phyloP scores from a whole-genome alignment of 2,888 invertebrate species.

The Furcula furcula region DNA sequence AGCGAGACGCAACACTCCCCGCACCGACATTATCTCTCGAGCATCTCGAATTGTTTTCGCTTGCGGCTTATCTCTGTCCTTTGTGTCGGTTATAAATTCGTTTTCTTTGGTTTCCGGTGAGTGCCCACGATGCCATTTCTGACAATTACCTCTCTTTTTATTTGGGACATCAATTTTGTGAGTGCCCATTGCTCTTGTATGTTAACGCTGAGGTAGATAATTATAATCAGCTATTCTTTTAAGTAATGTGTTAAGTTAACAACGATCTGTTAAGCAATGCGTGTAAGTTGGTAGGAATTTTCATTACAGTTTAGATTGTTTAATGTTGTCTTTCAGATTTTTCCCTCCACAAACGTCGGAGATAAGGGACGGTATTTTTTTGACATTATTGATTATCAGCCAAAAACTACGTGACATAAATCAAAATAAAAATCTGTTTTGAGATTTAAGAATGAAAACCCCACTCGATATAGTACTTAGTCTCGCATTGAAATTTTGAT shows the following conservation, averaged over 20 bases:
- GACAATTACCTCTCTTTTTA: slow-evolving; percentile 34
- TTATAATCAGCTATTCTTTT: slow-evolving; percentile 14
- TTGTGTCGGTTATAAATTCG: slow-evolving; percentile 46
- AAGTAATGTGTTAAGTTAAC: slow-evolving; percentile 18
- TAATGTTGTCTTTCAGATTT: no score
- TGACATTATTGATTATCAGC: no score
- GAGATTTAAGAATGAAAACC: no score
- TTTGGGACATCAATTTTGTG: slow-evolving; percentile 37
- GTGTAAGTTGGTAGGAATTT: no score
- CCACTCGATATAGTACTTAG: no score
- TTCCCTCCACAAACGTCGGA: no score
- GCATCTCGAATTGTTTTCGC: slow-evolving; percentile 50
- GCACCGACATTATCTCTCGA: slow-evolving; percentile 32
- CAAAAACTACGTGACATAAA: no score
- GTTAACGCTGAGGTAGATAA: slow-evolving; percentile 31
- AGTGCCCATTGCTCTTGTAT: slow-evolving; percentile 24
- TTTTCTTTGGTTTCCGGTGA: slow-evolving; percentile 39
- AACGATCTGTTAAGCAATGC: slow-evolving; percentile 19
- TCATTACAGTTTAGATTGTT: no score
- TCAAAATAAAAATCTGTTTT: no score
- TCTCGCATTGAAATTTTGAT: no score
- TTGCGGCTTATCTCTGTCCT: slow-evolving; percentile 45
- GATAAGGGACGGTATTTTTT: no score
- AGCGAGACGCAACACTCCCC: slow-evolving; percentile 29
- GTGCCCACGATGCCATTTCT: slow-evolving; percentile 31